Percentiles rank a stretch among this genome's conserved stretches.
These are phyloP conservation scores for Cardinalis cardinalis DNA, from an alignment of 2,113 vertebrate genomes.

Conservation along the genomic window DNA sequence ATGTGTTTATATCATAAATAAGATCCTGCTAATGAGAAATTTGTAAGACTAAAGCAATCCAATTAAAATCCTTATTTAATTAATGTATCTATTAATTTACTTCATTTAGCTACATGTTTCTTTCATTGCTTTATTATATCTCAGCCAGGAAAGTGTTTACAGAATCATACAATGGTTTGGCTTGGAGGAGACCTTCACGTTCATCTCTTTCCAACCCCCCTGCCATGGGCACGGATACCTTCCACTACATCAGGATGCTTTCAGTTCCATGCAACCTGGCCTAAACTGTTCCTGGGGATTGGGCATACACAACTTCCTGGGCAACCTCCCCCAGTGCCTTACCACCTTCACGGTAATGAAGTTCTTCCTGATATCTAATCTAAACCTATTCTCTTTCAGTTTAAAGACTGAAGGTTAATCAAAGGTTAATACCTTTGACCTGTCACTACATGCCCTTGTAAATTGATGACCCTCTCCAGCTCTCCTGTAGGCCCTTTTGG, in stretches of 20 bases:
- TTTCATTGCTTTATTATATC: not conserved
- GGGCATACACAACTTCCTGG: not conserved
- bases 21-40: not conserved
- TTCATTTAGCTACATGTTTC: not conserved
- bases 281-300: not conserved
- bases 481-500: not conserved
- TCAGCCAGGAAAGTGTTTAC: not conserved
- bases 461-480: not conserved
- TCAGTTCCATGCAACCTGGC: not conserved
- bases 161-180: not conserved
- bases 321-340: not conserved
- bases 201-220: accelerated
- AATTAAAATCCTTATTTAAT: not conserved
- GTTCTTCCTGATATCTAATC: not conserved
- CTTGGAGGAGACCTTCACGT: not conserved
- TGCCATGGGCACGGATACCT: not conserved
- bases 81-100: not conserved
- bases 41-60: not conserved
- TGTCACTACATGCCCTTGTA: no score
- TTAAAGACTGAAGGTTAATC: no score
- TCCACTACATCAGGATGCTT: not conserved
- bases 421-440: no score
- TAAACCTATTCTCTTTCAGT: not conserved
- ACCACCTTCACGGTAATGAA: not conserved
- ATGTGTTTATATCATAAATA: not conserved